Evolutionary conservation across 2,797 vertebrate genomes (phyloP).

Genomic region (Pangasius sanitwongsei): DNA sequence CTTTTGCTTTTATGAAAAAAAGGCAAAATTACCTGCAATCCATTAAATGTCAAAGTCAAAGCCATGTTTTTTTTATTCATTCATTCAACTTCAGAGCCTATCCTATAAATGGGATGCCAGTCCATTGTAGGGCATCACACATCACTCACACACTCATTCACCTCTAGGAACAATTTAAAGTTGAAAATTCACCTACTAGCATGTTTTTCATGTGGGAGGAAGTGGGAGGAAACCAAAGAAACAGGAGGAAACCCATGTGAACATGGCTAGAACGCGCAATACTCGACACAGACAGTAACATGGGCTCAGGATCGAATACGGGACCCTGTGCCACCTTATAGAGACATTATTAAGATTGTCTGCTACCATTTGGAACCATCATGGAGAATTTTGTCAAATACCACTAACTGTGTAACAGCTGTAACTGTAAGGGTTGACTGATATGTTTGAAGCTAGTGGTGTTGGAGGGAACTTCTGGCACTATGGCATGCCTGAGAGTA

Average conservation of each 20-base stretch:
- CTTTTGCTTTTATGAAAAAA: neutral
- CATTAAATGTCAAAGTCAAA: neutral
- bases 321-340: neutral
- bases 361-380: neutral
- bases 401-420: neutral
- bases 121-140: neutral
- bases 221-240: neutral
- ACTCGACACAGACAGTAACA: neutral
- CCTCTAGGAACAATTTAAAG: neutral
- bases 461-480: slow-evolving; percentile 45
- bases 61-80: neutral
- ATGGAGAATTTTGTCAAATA: neutral
- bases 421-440: neutral
- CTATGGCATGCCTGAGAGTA: slow-evolving; percentile 58
- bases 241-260: neutral
- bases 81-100: neutral
- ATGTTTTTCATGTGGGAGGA: neutral
- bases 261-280: neutral
- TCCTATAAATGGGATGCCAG: neutral
- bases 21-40: neutral
- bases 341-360: neutral
- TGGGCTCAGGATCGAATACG: neutral
- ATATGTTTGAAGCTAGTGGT: slow-evolving; percentile 2
- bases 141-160: neutral
- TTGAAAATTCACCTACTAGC: no score